phyloP scores from a whole-genome alignment of 2,888 invertebrate species.

The Machimus rusticus region DNA sequence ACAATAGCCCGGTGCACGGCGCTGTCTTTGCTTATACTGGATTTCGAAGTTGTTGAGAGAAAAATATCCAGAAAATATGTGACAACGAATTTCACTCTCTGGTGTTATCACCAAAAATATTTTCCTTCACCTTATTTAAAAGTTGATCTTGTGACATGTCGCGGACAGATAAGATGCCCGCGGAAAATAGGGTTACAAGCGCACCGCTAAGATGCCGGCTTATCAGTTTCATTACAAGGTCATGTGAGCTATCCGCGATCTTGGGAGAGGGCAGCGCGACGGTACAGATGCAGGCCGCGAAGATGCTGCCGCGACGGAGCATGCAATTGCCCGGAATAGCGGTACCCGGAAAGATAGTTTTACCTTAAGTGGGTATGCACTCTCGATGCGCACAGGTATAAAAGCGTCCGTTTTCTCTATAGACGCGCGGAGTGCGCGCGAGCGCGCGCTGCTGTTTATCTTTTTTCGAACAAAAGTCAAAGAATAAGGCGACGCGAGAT shows the following conservation, averaged over 20 bases:
- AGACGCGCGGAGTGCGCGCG: neutral
- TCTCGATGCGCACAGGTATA: conserved; percentile 3
- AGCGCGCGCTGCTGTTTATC: neutral
- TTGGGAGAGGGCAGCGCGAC: neutral
- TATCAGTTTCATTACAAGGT: conserved; percentile 31
- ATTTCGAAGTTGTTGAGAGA: neutral
- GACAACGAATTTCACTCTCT: neutral
- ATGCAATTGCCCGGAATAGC: neutral
- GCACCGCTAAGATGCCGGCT: conserved; percentile 6
- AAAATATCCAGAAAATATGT: neutral
- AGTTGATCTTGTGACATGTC: conserved; percentile 12
- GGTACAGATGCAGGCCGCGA: neutral
- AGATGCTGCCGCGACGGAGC: neutral
- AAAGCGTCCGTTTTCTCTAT: neutral
- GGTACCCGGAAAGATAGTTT: neutral
- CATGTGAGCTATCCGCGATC: neutral
- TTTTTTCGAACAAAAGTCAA: conserved; percentile 1
- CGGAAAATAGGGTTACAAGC: neutral
- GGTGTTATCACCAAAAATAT: neutral
- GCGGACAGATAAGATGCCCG: neutral
- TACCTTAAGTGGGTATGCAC: conserved; percentile 1
- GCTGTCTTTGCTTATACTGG: neutral
- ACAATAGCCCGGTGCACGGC: neutral
- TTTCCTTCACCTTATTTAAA: neutral
- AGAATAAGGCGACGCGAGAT: conserved; percentile 21